Base-by-base conservation (phyloP, 2,797 vertebrate genomes). In the Vespertilio murinus region DNA sequence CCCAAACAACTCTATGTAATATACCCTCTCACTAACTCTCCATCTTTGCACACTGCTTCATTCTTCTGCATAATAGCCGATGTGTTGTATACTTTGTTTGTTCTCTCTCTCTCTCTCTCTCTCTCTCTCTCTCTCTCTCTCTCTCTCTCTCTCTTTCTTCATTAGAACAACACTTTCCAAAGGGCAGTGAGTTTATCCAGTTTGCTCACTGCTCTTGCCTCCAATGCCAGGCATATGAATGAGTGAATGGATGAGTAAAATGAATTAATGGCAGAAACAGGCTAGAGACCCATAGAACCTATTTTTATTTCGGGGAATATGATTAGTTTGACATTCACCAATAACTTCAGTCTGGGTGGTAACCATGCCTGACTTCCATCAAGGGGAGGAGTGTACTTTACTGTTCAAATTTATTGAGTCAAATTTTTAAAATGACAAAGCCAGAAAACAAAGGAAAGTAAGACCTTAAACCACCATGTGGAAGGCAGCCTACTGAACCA, bases 361-460 rank as follows among this genome's bases (percentile, higher is more conserved):
- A 84, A 80, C 25, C 42, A 47, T 40, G 28, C 30, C 33, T 45
- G 0, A 18, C 67, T 90, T 33, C 88, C 28, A 81, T 8, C n/a
- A 59, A 77, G 40, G 12, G 6, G 12, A 88, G 3, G 0, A 1
- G 0, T 79, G 7, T 35, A 45, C 56, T 92, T 88, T 59, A 52
- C 33, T 47, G 38, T 77, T 84, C 90, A 35, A 42, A 64, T 70
- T 73, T 56, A 54, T 54, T 61, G 7, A 52, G 6, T 2, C 35
- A 8, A 38, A 56, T 67, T 90, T 94, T 94, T 30, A 88, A 94
- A 73, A 77, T 54, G 38, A n/a, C 6, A 77, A 84, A 86, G 18
- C 54, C 8, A 49, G 12, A 54, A 25, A 79, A 77, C 17, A 49
- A 61, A 88, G 64, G 1, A 77, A 25, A 2, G 9, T 45, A 28